These are phyloP conservation scores for Protobothrops flavoviridis DNA, from an alignment of 2,113 vertebrate species.

Conservation along the genomic window DNA sequence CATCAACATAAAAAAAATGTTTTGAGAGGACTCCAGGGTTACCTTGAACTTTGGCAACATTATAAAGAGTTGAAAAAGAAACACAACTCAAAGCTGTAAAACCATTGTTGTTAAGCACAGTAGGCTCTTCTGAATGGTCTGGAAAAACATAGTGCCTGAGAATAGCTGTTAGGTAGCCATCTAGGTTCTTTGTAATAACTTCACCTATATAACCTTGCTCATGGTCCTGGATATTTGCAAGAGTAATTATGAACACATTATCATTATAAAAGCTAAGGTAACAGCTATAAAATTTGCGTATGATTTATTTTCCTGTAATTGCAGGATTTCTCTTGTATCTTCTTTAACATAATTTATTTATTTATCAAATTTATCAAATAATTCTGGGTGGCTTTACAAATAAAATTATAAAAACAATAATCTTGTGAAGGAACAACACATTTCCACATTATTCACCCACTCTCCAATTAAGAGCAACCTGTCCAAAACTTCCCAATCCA, in stretches of 20 bases:
- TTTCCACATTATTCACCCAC: too few species aligned
- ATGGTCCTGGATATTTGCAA: not conserved
- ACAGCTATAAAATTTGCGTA: not conserved
- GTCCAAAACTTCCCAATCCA: too few species aligned
- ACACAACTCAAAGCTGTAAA: not conserved
- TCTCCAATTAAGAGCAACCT: too few species aligned
- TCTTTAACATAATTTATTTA: not conserved
- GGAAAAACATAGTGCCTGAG: too few species aligned
- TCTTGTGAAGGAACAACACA: too few species aligned
- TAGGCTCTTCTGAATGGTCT: too few species aligned
- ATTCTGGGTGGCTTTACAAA: too few species aligned
- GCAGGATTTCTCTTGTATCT: not conserved
- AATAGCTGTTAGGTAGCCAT: too few species aligned
- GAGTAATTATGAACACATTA: not conserved
- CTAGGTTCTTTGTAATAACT: not conserved
- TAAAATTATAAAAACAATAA: too few species aligned
- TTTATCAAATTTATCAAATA: too few species aligned
- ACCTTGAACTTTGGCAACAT: constrained; percentile 77
- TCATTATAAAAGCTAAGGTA: not conserved
- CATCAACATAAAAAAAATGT: constrained; percentile 75
- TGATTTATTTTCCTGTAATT: not conserved
- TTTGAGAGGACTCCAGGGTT: constrained; percentile 50
- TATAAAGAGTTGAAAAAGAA: constrained; percentile 1
- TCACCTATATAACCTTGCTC: not conserved
- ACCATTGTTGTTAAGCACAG: not conserved